Conservation (phyloP, 2,797 vertebrate species). For the Macrochelys suwanniensis region DNA sequence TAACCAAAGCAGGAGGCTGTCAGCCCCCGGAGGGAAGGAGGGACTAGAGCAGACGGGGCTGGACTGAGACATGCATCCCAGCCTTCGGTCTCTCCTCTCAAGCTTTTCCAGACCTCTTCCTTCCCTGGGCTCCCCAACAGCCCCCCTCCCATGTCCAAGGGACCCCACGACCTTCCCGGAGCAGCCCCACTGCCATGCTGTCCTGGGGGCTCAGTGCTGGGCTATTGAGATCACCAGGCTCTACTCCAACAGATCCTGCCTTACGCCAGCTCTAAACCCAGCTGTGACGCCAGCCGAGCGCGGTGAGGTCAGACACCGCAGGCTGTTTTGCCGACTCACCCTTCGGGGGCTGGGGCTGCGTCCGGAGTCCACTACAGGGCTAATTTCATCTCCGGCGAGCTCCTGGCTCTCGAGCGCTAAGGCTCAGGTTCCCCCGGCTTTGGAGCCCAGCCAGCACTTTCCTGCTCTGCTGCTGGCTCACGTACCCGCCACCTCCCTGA, state of each 20-base stretch:
- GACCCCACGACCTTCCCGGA: not conserved
- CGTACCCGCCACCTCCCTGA: not conserved
- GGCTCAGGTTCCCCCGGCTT: not conserved
- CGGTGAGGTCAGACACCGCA: not conserved
- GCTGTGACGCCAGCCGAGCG: not conserved
- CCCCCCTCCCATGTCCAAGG: not conserved
- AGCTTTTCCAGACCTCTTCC: not conserved
- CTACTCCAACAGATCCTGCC: not conserved
- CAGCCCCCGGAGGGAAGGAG: too few relatives aligned
- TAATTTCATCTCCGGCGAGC: not conserved
- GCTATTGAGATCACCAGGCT: not conserved
- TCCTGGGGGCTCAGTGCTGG: not conserved
- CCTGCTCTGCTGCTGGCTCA: not conserved
- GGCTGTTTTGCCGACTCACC: not conserved
- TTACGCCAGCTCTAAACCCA: not conserved
- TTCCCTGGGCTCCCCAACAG: not conserved
- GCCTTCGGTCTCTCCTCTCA: not conserved
- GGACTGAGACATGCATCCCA: too few relatives aligned
- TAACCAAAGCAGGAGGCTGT: not conserved
- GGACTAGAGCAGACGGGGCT: too few relatives aligned
- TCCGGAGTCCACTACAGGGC: not conserved
- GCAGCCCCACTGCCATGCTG: not conserved
- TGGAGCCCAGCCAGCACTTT: not conserved
- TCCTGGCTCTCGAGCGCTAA: not conserved
- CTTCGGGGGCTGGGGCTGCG: slow-evolving; percentile 30